These are phyloP conservation scores for Macrosoma leucophasiata DNA, from an alignment of 2,888 invertebrate species.

Conservation along the genomic window DNA sequence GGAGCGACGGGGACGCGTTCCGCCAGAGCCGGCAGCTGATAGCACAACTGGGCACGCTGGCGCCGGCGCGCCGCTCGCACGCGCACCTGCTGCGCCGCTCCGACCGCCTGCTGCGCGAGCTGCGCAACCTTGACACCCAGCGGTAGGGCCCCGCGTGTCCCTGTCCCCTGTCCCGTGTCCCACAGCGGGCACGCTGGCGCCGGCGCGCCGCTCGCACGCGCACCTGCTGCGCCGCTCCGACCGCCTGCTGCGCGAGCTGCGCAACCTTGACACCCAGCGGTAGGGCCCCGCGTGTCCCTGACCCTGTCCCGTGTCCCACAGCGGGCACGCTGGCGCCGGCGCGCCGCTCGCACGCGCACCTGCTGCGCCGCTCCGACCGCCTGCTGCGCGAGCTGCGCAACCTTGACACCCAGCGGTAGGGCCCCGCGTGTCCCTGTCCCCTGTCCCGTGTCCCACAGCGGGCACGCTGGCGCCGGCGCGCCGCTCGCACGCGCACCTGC, in stretches of 20 bases:
- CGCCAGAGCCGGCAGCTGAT: conserved; percentile 92
- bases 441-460: too few relatives aligned
- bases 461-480: conserved; percentile 94
- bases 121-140: conserved; percentile 95
- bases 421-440: too few relatives aligned
- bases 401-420: conserved; percentile 90
- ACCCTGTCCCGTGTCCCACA: too few relatives aligned
- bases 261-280: conserved; percentile 94
- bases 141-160: conserved; percentile 58
- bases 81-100: conserved; percentile 91
- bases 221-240: conserved; percentile 92
- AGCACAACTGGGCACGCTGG: conserved; percentile 92
- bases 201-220: conserved; percentile 89
- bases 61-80: conserved; percentile 90
- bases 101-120: conserved; percentile 91
- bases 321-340: conserved; percentile 94
- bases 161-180: too few relatives aligned
- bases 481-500: conserved; percentile 86
- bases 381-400: conserved; percentile 93
- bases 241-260: conserved; percentile 89
- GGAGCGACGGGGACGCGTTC: conserved; percentile 77
- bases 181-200: conserved; percentile 93
- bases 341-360: conserved; percentile 87
- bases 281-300: too few relatives aligned
- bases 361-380: conserved; percentile 91